phyloP scores from a whole-genome alignment of 2,888 invertebrate species.

The Rapana venosa region DNA sequence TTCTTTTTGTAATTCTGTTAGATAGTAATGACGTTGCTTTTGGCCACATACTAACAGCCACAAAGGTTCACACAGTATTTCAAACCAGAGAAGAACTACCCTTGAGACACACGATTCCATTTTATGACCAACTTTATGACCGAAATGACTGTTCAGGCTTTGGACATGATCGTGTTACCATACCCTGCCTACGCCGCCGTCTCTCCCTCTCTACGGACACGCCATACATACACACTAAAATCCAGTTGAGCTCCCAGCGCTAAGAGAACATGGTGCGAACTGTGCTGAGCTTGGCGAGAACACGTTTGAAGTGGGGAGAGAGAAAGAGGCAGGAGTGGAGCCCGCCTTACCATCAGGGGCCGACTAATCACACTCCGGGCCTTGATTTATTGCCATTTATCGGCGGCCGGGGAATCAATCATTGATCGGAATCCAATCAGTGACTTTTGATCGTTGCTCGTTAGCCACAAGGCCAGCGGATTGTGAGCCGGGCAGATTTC shows the following conservation, averaged over 20 bases:
- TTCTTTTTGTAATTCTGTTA: too few species aligned
- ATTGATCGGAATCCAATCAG: slow-evolving; percentile 18
- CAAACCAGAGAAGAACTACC: too few species aligned
- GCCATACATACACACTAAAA: background rate
- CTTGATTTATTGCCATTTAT: background rate
- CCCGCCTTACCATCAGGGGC: background rate
- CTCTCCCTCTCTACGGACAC: too few species aligned
- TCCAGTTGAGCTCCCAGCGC: background rate
- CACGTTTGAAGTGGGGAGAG: background rate
- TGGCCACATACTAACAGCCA: too few species aligned
- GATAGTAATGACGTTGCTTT: too few species aligned
- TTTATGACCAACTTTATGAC: too few species aligned
- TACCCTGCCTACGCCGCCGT: too few species aligned
- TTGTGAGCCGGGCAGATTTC: too few species aligned
- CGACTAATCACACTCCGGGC: background rate
- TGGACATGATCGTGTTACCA: too few species aligned
- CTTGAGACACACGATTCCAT: too few species aligned
- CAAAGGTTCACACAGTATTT: too few species aligned
- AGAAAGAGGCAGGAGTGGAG: background rate
- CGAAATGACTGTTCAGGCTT: too few species aligned
- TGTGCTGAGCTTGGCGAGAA: background rate
- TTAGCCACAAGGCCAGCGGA: background rate
- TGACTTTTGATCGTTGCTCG: slow-evolving; percentile 6
- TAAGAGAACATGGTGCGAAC: background rate
- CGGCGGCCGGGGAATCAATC: background rate